Conservation (phyloP, 2,113 vertebrate species). For the Chiloscyllium plagiosum region DNA sequence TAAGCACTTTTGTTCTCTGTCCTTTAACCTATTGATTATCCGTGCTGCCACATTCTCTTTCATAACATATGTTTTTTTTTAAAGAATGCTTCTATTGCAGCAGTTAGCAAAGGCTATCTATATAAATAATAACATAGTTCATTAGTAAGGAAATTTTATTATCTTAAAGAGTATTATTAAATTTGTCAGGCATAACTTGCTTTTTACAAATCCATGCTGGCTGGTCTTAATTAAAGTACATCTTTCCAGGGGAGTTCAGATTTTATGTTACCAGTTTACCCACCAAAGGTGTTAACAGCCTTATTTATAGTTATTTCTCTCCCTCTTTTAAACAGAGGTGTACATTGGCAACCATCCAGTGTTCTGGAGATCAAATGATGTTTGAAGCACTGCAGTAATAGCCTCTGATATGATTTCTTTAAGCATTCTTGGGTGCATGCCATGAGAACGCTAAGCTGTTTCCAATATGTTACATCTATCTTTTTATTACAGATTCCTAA, state of each 20-base stretch:
- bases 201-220: slow-evolving; percentile 11
- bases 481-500: not conserved
- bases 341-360: not conserved
- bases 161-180: not conserved
- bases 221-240: not conserved
- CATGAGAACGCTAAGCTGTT: not conserved
- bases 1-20: not conserved
- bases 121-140: not conserved
- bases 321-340: not conserved
- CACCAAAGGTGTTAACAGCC: not conserved
- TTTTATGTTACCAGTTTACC: not conserved
- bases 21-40: not conserved
- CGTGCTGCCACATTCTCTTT: not conserved
- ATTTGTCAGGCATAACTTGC: not conserved
- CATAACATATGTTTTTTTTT: not conserved
- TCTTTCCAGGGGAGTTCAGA: not conserved
- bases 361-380: not conserved
- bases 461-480: not conserved
- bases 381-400: not conserved
- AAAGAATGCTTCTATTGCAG: not conserved
- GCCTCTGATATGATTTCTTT: not conserved
- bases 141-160: too few species aligned
- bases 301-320: not conserved
- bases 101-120: not conserved
- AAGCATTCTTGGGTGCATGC: not conserved